Evolutionary conservation across 2,113 vertebrate species (phyloP).

Genomic region (Etia nguti): DNA sequence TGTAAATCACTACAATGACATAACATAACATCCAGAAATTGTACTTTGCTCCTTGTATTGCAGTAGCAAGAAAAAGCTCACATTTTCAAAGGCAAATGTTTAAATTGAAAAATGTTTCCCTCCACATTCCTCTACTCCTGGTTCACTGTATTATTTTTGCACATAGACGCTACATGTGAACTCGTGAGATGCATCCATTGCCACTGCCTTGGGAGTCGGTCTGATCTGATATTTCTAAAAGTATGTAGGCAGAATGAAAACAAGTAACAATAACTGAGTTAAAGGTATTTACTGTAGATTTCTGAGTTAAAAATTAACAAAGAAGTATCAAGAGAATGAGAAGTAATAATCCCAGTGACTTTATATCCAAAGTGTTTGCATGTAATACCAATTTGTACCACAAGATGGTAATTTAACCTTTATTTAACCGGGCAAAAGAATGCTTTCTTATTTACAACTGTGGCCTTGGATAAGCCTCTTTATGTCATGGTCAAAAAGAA

Average conservation of each 20-base stretch:
- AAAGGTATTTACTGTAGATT: not conserved
- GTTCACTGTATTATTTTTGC: not conserved
- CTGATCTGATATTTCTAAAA: not conserved
- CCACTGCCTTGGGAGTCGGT: not conserved
- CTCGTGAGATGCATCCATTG: not conserved
- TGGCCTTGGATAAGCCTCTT: not conserved
- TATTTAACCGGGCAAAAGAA: not conserved
- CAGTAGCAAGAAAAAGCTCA: not conserved
- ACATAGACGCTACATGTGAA: too few species aligned
- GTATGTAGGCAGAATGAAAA: not conserved
- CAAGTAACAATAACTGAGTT: fast-evolving
- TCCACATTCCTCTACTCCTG: not conserved
- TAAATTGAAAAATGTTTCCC: not conserved
- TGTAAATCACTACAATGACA: not conserved
- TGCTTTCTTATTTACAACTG: not conserved
- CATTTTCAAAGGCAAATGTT: not conserved
- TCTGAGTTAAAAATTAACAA: not conserved
- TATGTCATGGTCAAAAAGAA: not conserved
- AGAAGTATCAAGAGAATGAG: not conserved
- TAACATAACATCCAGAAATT: not conserved
- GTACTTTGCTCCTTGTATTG: not conserved
- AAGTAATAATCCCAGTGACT: not conserved
- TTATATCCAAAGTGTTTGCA: not conserved
- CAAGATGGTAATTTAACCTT: not conserved
- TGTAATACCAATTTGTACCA: not conserved